These are phyloP conservation scores for Porites australiensis DNA, from an alignment of 64 coral and sea anemone species.

Conservation along the genomic window DNA sequence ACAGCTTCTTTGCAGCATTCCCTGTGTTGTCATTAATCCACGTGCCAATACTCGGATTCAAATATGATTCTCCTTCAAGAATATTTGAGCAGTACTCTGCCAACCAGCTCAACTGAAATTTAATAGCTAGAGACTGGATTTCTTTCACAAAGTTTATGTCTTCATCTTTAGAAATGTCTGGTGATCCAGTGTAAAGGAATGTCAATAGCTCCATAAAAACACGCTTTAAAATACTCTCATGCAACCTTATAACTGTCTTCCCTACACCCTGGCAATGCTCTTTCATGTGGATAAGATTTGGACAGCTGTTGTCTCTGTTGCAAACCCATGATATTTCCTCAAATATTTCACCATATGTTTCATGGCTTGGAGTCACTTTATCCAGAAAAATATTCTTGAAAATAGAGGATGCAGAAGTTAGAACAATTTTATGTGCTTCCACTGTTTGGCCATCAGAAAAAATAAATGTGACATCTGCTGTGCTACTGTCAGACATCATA, in stretches of 20 bases:
- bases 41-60: slow-evolving; percentile 90
- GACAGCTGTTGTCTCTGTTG: neutral
- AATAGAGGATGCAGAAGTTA: slow-evolving; percentile 68
- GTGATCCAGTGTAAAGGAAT: slow-evolving; percentile 90
- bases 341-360: slow-evolving; percentile 51
- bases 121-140: slow-evolving; percentile 56
- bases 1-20: slow-evolving; percentile 55
- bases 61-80: slow-evolving; percentile 67
- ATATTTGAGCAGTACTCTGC: slow-evolving; percentile 73
- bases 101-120: slow-evolving; percentile 80
- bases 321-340: slow-evolving; percentile 55
- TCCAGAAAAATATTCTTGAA: slow-evolving; percentile 76
- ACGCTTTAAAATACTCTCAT: slow-evolving; percentile 49
- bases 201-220: slow-evolving; percentile 66
- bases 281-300: neutral
- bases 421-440: slow-evolving; percentile 75
- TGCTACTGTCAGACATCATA: slow-evolving; percentile 51
- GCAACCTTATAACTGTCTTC: slow-evolving; percentile 60
- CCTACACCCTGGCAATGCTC: slow-evolving; percentile 24
- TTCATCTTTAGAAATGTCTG: slow-evolving; percentile 68
- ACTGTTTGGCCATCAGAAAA: slow-evolving; percentile 47
- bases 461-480: slow-evolving; percentile 69
- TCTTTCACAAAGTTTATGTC: slow-evolving; percentile 74
- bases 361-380: slow-evolving; percentile 37
- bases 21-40: slow-evolving; percentile 92